These are phyloP conservation scores for Pycnonotus jocosus DNA, from an alignment of 2,113 vertebrate species.

Conservation along the genomic window DNA sequence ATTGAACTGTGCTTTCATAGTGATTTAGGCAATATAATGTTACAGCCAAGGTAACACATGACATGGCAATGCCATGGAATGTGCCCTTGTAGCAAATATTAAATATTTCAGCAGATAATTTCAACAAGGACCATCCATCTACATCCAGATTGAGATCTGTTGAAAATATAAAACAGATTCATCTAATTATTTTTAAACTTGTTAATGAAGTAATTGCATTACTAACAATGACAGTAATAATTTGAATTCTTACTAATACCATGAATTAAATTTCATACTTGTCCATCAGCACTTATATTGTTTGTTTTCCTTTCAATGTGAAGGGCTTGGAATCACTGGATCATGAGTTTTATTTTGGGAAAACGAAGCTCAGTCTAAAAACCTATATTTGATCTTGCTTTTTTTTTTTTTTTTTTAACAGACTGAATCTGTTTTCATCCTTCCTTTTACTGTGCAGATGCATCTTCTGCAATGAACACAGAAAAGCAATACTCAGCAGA, in stretches of 20 bases:
- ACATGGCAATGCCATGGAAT: neutral
- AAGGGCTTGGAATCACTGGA: neutral
- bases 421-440: neutral
- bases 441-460: neutral
- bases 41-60: slow-evolving; percentile 34
- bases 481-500: neutral
- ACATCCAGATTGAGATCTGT: neutral
- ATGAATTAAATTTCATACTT: neutral
- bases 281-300: neutral
- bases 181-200: neutral
- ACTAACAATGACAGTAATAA: neutral
- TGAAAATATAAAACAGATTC: neutral
- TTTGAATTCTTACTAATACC: neutral
- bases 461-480: neutral
- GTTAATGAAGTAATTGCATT: neutral
- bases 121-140: neutral
- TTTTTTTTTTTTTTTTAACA: neutral
- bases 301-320: neutral
- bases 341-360: neutral
- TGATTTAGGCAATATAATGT: slow-evolving; percentile 8
- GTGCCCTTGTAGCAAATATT: neutral
- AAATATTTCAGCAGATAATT: neutral
- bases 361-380: neutral
- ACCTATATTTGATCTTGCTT: neutral
- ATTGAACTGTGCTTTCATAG: neutral